Evolutionary conservation across 2,113 vertebrate genomes (phyloP), one percentile per base, ranked within the genome.

Genomic region (Calypte anna): DNA sequence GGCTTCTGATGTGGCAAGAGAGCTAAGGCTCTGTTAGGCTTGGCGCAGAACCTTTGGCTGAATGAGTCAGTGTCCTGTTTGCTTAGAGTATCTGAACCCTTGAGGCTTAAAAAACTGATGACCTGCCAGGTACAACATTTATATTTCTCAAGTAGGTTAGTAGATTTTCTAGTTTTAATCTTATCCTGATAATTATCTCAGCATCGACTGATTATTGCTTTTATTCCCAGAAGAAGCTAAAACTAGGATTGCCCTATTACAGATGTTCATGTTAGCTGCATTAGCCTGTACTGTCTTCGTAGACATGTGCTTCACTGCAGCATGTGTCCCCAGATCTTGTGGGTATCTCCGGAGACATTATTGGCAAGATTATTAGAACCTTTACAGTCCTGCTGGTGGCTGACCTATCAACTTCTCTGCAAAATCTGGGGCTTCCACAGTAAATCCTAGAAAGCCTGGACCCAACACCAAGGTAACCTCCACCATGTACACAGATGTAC

Each of bases 81-180:
- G n/a, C 67, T 76, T 72, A 25, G 54, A 79, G 70, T 70, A 46
- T 79, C 62, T 73, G 51, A 70, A 66, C 46, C n/a, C 87, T 73
- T 46, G 82, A 73, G 89, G 59, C 46, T 85, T 66, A 36, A 53
- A 83, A 94, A 86, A 91, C 50, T 68, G 83, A 89, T 87, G 59
- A 48, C 20, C 51, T 94, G 81, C 84, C 59, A 69, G 89, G 40
- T 85, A 28, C 36, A 50, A 38, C 51, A 12, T 85, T 94, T 94
- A 91, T 94, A 91, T 76, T 92, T 94, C 62, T 77, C 58, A 43
- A 91, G 76, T 15, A 80, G 23, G 55, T 85, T 83, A 90, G 91
- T 84, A 78, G 88, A 75, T 86, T 94, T 89, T 89, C 92, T 87
- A 58, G 51, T 82, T 92, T 92, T 91, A 86, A 86, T 38, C 53